Percentiles rank a stretch among this genome's conserved stretches.
Evolutionary conservation across 2,888 invertebrate genomes (phyloP).

Genomic region (Lucinisca nassula): DNA sequence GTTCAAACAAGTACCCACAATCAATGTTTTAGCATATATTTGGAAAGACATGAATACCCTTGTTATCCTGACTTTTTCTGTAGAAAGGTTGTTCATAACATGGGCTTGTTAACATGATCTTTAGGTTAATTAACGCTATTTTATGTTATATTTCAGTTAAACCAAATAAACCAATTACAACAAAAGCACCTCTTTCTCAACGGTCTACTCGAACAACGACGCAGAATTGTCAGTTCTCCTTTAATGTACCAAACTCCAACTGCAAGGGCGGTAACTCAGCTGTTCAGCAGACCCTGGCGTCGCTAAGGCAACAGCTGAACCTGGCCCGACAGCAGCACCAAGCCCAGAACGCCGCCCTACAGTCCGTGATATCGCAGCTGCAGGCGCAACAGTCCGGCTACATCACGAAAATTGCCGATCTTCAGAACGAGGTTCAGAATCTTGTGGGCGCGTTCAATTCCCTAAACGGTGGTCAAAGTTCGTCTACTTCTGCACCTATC

Average conservation of each 20-base stretch:
- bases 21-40: too few species aligned
- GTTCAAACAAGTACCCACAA: too few species aligned
- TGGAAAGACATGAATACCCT: too few species aligned
- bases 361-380: conserved; percentile 50
- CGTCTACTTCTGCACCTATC: conserved; percentile 31
- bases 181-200: conserved; percentile 36
- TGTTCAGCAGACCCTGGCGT: conserved; percentile 61
- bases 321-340: conserved; percentile 65
- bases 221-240: conserved; percentile 55
- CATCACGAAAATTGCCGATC: conserved; percentile 64
- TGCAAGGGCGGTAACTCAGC: conserved; percentile 63
- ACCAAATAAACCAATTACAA: conserved; percentile 4
- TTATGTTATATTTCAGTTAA: conserved; percentile 9
- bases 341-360: conserved; percentile 66
- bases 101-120: too few species aligned
- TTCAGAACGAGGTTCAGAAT: conserved; percentile 67
- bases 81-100: too few species aligned
- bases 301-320: conserved; percentile 65
- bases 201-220: neutral
- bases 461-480: conserved; percentile 12
- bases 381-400: conserved; percentile 63
- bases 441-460: conserved; percentile 65
- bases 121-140: too few species aligned
- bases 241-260: conserved; percentile 63
- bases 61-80: too few species aligned